A percentile compares a stretch with the other conserved stretches of the same genome.
Evolutionary conservation across 2,113 vertebrate genomes (phyloP).

Genomic region (Lota lota): DNA sequence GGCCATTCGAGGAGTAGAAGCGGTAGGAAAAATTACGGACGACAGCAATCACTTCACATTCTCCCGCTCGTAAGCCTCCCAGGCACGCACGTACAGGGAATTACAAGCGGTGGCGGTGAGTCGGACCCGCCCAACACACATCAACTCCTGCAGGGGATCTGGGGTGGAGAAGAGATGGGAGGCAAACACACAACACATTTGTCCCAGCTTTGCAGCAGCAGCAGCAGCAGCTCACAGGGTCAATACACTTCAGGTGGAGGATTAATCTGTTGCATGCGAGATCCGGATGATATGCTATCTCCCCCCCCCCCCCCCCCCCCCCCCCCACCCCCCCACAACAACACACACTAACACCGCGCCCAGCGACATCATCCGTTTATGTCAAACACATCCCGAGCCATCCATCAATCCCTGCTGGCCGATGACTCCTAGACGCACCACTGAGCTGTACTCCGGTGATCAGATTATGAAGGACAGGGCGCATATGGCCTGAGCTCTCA

Average conservation of each 20-base stretch:
- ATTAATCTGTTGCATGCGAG: slow-evolving; percentile 47
- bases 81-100: too few species aligned
- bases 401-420: slow-evolving; percentile 17
- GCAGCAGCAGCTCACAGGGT: not conserved
- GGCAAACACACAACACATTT: not conserved
- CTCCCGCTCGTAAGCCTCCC: not conserved
- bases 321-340: slow-evolving; percentile 26
- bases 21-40: slow-evolving; percentile 50
- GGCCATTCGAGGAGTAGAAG: slow-evolving; percentile 40
- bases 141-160: slow-evolving; percentile 27
- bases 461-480: slow-evolving; percentile 51
- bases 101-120: slow-evolving; percentile 57
- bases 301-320: slow-evolving; percentile 43
- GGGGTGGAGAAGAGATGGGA: not conserved
- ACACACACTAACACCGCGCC: slow-evolving; percentile 14
- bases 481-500: slow-evolving; percentile 56
- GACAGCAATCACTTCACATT: slow-evolving; percentile 74
- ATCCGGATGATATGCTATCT: slow-evolving; percentile 34
- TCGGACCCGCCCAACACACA: slow-evolving; percentile 43
- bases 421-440: slow-evolving; percentile 15
- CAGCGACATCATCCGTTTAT: slow-evolving; percentile 46
- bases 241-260: slow-evolving; percentile 56
- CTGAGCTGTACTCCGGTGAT: slow-evolving; percentile 50
- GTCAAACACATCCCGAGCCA: slow-evolving; percentile 30
- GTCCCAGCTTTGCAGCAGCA: not conserved